Base-by-base conservation (phyloP, 2,888 invertebrate genomes). In the Volucella bombylans region DNA sequence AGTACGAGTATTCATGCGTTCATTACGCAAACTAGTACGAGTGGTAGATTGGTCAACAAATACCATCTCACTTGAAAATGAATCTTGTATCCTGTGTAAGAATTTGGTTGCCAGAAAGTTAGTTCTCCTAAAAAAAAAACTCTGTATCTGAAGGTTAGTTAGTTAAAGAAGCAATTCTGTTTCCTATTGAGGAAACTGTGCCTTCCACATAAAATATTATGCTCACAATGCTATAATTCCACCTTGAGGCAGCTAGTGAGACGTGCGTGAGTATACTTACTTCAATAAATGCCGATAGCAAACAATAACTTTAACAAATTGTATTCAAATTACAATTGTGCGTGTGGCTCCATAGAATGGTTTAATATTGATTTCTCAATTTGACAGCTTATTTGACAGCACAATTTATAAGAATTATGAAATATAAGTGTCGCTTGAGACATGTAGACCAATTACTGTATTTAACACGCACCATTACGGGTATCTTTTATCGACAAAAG, bases 321-420 rank as follows among this genome's bases (percentile, higher is more conserved):
- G 57, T 47, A 76, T 74, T 71, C 55, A 74, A 76, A 71, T 81
- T 74, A 76, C 57, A 38, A 57, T 45, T 59, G 10, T 62, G 72
- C 61, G 47, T 62, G 72, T 31, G 14, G 12, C 41, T 1, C 15
- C 31, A 14, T 31, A 43, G 41, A 71, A 61, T 43, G 14, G 14
- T 71, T 41, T 8, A 18, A 11, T 74, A 71, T 81, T 59, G 65
- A 76, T 81, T 76, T 71, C 59, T 71, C 69, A 71, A 81, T 69
- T 81, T 54, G 81, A 76, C 69, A 76, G 71, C 74, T 65, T 69
- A 41, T 73, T 65, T 76, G 76, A 71, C 71, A 69, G 52, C 64
- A 65, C 59, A 76, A 74, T 81, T 74, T 64, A 39, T 8, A 45
- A 1, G 39, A 73, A 55, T 47, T 64, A 49, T 45, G 41, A 55